Evolutionary conservation across 1,140 invertebrate genomes (phyloP), one percentile per base, ranked within the genome.

Genomic region (Phortica variegata): DNA sequence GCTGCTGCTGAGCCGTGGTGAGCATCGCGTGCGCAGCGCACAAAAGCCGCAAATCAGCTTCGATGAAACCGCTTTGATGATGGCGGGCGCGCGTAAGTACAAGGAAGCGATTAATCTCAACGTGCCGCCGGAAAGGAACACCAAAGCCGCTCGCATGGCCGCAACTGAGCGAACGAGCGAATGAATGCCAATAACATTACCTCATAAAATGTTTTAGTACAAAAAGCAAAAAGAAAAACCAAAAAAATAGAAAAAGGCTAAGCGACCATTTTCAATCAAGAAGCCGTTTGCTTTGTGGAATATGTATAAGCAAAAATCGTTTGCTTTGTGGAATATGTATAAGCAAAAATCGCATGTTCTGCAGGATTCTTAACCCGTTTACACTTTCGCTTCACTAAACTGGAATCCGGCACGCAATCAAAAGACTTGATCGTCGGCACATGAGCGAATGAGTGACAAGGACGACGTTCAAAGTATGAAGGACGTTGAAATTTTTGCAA

Each of bases 31-130:
- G 17, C 59, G 47, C 3, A 53, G 52, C 5, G n/a, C n/a, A n/a
- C 56, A 52, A 21, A 61, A 53, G 41, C 58, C 41, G 18, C 70
- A 73, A 61, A 70, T 70, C 52, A 73, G 69, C 47, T 73, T 73
- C 51, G 69, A 73, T 38, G 69, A 70, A 23, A 50, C 50, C 12
- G 54, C 53, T 2, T n/a, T 60, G 34, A 36, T 33, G 13, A 32
- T 13, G 32, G 17, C 17, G 26, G 15, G 13, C 12, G 42, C 15
- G 23, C 23, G 23, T 26, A 26, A 26, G 23, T 26, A 10, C 4
- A 47, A 49, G 32, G 43, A 50, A 18, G 39, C 33, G 23, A 43
- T 54, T 33, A 61, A 54, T 52, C 45, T 39, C 4, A 31, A n/a
- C 39, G 12, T 40, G 13, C 40, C 15, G 31, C 20, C 2, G 17